Evolutionary conservation across 2,888 invertebrate genomes (phyloP).

Genomic region (Pecten maximus): DNA sequence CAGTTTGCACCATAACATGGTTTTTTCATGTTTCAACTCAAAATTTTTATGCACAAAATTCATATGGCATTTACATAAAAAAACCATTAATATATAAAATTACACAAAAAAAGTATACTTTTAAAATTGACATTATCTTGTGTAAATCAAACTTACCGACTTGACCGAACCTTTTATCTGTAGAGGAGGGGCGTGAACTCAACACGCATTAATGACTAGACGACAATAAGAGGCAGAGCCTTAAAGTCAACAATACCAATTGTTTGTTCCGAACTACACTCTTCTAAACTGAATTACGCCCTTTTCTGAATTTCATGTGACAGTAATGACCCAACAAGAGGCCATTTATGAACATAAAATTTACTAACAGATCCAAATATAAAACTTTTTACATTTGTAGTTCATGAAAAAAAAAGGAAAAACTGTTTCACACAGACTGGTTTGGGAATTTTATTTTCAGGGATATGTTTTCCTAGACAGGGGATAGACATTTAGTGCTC

Average conservation of each 20-base stretch:
- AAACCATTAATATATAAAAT: background rate
- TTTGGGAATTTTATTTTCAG: background rate
- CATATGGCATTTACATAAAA: slow-evolving; percentile 11
- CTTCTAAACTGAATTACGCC: background rate
- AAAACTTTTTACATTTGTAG: background rate
- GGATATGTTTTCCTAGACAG: background rate
- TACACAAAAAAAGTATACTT: slow-evolving; percentile 19
- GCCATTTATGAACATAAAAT: background rate
- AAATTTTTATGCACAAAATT: background rate
- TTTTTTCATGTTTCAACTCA: background rate
- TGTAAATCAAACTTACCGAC: background rate
- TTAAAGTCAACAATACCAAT: background rate
- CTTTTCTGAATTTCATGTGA: slow-evolving; percentile 7
- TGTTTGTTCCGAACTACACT: background rate
- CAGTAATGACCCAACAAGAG: background rate
- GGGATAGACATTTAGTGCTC: background rate
- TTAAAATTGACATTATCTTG: slow-evolving; percentile 24
- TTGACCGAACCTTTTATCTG: background rate
- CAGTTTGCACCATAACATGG: background rate
- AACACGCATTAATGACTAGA: background rate
- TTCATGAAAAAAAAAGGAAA: background rate
- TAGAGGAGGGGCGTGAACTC: background rate
- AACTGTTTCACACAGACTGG: slow-evolving; percentile 14
- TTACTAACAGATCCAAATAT: background rate
- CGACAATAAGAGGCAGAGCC: background rate